Evolutionary conservation across 2,888 invertebrate species (phyloP).

Genomic region (Tenodera sinensis): DNA sequence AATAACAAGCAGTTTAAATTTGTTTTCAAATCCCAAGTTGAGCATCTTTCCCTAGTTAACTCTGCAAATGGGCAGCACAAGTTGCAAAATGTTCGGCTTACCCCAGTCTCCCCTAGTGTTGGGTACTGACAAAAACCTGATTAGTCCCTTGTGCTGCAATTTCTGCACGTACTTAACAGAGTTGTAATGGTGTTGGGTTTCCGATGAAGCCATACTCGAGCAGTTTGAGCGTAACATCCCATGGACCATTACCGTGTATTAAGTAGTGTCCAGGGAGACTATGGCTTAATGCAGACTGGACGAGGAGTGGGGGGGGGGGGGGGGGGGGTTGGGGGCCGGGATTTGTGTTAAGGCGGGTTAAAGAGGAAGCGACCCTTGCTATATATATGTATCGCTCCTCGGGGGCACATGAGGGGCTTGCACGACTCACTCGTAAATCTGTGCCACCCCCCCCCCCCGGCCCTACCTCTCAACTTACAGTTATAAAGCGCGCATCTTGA

Average conservation of each 20-base stretch:
- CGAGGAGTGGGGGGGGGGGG: no score
- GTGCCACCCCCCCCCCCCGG: background rate
- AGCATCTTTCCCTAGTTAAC: no score
- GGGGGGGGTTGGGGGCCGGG: background rate
- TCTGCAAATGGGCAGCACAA: no score
- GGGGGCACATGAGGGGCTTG: background rate
- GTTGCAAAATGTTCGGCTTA: no score
- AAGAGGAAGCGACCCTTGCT: conserved; percentile 9
- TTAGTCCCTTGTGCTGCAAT: background rate
- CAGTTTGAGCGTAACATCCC: background rate
- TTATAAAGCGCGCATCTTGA: background rate
- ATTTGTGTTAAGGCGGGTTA: conserved; percentile 6
- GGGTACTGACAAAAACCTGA: background rate
- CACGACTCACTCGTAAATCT: background rate
- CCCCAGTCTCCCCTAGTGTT: no score
- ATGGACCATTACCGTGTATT: background rate
- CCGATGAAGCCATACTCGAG: background rate
- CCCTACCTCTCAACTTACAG: background rate
- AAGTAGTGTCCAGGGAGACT: background rate
- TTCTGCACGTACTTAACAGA: background rate
- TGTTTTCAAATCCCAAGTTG: no score
- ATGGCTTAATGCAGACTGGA: no score
- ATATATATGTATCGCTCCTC: conserved; percentile 4
- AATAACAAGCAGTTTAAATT: no score
- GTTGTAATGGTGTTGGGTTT: background rate